A percentile compares a stretch with the other conserved stretches of the same genome.
Evolutionary conservation across 2,113 vertebrate genomes (phyloP).

Genomic region (Myotis lucifugus): DNA sequence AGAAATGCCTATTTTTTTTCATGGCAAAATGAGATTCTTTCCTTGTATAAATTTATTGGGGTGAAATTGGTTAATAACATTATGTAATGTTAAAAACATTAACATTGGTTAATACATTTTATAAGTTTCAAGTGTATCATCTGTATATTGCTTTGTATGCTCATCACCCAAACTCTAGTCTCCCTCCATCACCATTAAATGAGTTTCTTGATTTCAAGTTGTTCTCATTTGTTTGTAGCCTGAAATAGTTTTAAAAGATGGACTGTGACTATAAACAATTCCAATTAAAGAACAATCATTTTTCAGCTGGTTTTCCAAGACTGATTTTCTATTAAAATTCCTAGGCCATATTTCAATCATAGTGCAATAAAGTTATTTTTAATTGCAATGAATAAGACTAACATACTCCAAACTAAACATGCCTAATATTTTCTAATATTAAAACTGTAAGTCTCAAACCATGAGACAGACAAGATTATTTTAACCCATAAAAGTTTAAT

Average conservation of each 20-base stretch:
- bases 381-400: neutral
- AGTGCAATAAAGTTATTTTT: neutral
- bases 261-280: neutral
- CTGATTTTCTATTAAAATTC: conserved; percentile 27
- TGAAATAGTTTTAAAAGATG: conserved; percentile 10
- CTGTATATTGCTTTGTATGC: neutral
- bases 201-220: conserved; percentile 34
- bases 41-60: neutral
- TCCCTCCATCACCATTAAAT: neutral
- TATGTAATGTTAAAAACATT: neutral
- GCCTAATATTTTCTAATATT: neutral
- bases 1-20: neutral
- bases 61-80: neutral
- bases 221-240: conserved; percentile 27
- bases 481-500: neutral
- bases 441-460: neutral
- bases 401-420: neutral
- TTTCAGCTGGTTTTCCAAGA: conserved; percentile 14
- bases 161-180: neutral
- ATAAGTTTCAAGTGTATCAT: neutral
- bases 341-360: neutral
- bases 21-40: neutral
- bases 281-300: conserved; percentile 40
- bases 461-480: neutral
- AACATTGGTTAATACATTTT: neutral